phyloP scores from a whole-genome alignment of 2,888 invertebrate species.

The Diachrysia chrysitis region DNA sequence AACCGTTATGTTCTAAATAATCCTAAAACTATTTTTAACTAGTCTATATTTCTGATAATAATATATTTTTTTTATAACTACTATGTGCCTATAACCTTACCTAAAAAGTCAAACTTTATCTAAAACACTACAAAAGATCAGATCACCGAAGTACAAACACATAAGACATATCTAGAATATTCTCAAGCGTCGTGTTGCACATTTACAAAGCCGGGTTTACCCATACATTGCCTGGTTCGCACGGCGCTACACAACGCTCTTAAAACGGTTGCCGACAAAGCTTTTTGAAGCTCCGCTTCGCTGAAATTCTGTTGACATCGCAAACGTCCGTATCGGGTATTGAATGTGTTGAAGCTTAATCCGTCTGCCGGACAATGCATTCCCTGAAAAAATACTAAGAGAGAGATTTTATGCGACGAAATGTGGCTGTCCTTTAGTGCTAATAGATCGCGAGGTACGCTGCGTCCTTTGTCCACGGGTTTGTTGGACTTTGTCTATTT shows the following conservation, averaged over 20 bases:
- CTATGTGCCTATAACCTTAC: no score
- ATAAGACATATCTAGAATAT: conserved; percentile 30
- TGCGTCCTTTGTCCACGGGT: conserved; percentile 14
- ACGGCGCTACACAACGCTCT: conserved; percentile 59
- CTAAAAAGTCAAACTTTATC: no score
- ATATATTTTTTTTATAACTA: no score
- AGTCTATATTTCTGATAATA: no score
- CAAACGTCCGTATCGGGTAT: conserved; percentile 61
- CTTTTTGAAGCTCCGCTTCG: conserved; percentile 55
- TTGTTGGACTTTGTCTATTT: conserved; percentile 5
- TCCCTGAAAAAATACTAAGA: conserved; percentile 46
- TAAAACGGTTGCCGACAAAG: conserved; percentile 64
- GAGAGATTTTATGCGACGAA: conserved; percentile 27
- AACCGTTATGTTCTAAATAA: no score
- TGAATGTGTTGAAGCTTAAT: conserved; percentile 62
- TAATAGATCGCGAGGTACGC: conserved; percentile 17
- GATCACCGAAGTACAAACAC: not conserved
- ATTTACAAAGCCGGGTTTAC: conserved; percentile 46
- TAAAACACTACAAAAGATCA: not conserved
- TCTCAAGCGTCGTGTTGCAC: conserved; percentile 33
- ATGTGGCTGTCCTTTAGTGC: conserved; percentile 31
- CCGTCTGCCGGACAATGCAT: conserved; percentile 58
- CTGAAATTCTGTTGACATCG: conserved; percentile 61
- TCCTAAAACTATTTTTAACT: no score
- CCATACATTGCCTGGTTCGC: conserved; percentile 51